Evolutionary conservation across 1,140 invertebrate species (phyloP), one percentile per base, ranked within the genome.

Genomic region (Copidosoma floridanum): DNA sequence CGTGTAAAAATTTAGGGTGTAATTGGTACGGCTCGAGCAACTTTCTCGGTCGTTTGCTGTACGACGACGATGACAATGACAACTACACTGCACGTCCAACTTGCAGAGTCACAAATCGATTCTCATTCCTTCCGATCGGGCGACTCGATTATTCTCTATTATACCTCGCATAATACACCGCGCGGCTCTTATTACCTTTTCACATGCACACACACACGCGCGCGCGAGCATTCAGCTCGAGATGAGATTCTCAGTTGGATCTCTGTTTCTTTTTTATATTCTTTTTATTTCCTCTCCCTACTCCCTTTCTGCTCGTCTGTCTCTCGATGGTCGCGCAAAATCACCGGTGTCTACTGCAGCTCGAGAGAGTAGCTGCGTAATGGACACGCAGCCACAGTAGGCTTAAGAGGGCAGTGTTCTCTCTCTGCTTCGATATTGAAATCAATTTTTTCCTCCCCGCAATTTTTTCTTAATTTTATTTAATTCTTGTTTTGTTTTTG

Each of bases 41-140:
- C n/a, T n/a, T n/a, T n/a, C n/a, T n/a, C n/a, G n/a, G n/a, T n/a
- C n/a, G n/a, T n/a, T n/a, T n/a, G n/a, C n/a, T n/a, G n/a, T n/a
- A n/a, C n/a, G n/a, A n/a, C n/a, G n/a, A n/a, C n/a, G n/a, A n/a
- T 12, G 29, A 40, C 43, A 32, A 50, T 40, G 59, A 61, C 59
- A 55, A 61, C 59, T 50, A 52, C 52, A 35, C 59, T 50, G 59
- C 52, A 35, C n/a, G n/a, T 55, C 52, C 59, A 61, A 61, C 56
- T 61, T 61, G 59, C 59, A 61, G 52, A 61, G 52, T 61, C 59
- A 61, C 46, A 52, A 52, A 61, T 61, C 52, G 59, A 61, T 61
- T 56, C 59, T 55, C 52, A 51, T 61, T 56, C 52, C 52, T 61
- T 29, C 44, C 52, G 59, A 56, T 61, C 59, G 59, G 55, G 52